These are phyloP conservation scores for Lomographa bimaculata DNA, from an alignment of 2,888 invertebrate genomes.

Conservation along the genomic window DNA sequence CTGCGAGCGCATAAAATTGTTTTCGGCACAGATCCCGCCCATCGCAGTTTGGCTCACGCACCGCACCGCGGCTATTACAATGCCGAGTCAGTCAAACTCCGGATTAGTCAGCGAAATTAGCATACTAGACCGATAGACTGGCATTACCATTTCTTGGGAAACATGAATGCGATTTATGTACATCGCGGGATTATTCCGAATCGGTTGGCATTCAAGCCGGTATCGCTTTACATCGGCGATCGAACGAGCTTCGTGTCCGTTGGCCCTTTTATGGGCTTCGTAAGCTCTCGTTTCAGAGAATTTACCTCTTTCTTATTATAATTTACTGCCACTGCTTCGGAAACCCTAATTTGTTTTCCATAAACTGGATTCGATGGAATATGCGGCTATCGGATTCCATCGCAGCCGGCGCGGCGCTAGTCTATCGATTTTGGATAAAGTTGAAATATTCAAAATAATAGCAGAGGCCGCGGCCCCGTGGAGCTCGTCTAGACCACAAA, in stretches of 20 bases:
- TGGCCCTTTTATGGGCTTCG: constrained; percentile 25
- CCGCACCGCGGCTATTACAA: constrained; percentile 3
- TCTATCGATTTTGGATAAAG: constrained; percentile 9
- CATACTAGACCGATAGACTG: constrained; percentile 22
- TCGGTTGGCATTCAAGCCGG: constrained; percentile 20
- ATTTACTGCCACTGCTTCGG: constrained; percentile 16
- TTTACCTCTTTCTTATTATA: constrained; percentile 21
- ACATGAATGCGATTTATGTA: constrained; percentile 27
- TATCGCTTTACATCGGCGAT: constrained; percentile 24
- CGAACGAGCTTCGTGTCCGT: constrained; percentile 25
- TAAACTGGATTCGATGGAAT: constrained; percentile 14
- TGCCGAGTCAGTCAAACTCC: constrained; percentile 17
- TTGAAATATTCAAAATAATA: constrained; percentile 7
- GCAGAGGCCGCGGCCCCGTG: constrained; percentile 9
- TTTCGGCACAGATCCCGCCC: constrained; percentile 35
- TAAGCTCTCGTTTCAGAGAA: constrained; percentile 26
- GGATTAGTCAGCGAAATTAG: constrained; percentile 23
- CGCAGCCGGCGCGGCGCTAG: constrained; percentile 3
- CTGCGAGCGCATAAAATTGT: constrained; percentile 38
- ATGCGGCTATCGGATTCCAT: constrained; percentile 5
- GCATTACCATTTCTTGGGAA: constrained; percentile 21
- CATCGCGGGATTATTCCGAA: constrained; percentile 27
- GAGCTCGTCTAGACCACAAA: constrained; percentile 27
- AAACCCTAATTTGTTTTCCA: constrained; percentile 14
- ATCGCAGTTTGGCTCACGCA: constrained; percentile 1